Evolutionary conservation across 1,140 invertebrate genomes (phyloP), one percentile per base, ranked within the genome.

Genomic region (Ditylenchus dipsaci): DNA sequence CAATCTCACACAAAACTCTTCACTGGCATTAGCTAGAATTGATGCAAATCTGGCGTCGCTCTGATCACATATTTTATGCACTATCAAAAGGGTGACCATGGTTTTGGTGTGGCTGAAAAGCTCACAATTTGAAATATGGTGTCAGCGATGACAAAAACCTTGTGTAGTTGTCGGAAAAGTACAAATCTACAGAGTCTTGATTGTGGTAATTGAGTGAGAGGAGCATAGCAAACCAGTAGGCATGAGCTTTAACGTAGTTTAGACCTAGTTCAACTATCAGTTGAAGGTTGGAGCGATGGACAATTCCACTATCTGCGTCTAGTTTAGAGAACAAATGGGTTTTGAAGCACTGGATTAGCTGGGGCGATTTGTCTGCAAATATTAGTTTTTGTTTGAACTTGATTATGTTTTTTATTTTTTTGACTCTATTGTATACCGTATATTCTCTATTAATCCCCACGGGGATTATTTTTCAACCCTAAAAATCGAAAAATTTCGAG

Each of bases 1-100:
- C n/a, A 71, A 56, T 56, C 56, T 23, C 15, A 73, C 27, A 19
- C 72, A 74, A 65, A 71, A 71, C 19, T 71, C 69, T 38, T 43
- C 29, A 26, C 45, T 67, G 7, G 66, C 61, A 15, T 38, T 30
- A 8, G 17, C 9, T 19, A 57, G 53, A 13, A 1, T 30, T 47
- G 33, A 21, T 5, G 29, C 29, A 0, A 66, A n/a, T 19, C 15
- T 65, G 19, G 19, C 27, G 7, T 21, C 19, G 21, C 60, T 33
- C 17, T 69, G 3, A 9, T 60, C 43, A 30, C 45, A 21, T 38
- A 70, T 47, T 70, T 58, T 71, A 5, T 23, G 30, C 9, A 70
- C 47, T n/a, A 65, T 21, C 43, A 70, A 65, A 53, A 60, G 67
- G 45, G 43, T 15, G 63, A 61, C 26, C 1, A 65, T 3, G 1